phyloP scores from a whole-genome alignment of 1,140 invertebrate species.

The Mylabris phalerata region DNA sequence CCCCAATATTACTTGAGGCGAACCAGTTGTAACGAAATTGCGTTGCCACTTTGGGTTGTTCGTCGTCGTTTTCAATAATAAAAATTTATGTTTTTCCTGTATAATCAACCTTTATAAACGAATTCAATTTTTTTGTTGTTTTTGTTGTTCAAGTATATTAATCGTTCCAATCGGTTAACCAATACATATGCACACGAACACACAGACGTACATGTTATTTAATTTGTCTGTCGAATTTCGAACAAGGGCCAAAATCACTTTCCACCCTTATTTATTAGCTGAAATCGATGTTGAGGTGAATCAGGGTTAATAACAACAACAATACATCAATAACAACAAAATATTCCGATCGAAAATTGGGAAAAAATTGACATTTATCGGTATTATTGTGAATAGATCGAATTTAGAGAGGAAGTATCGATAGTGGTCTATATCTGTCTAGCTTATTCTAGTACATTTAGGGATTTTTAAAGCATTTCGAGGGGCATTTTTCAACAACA shows the following conservation, averaged over 20 bases:
- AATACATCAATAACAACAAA: too few species aligned
- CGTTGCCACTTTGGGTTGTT: too few species aligned
- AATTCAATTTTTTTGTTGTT: conserved; percentile 4
- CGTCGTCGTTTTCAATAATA: too few species aligned
- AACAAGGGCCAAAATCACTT: conserved; percentile 20
- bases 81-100: too few species aligned
- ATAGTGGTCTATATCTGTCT: too few species aligned
- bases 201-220: conserved; percentile 16
- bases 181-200: neutral
- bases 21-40: neutral
- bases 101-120: too few species aligned
- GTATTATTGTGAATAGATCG: neutral
- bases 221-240: conserved; percentile 17
- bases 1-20: conserved; percentile 13
- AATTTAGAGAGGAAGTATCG: neutral
- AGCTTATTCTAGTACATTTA: too few species aligned
- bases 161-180: too few species aligned
- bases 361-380: conserved; percentile 34
- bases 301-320: conserved; percentile 20
- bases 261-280: conserved; percentile 18
- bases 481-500: conserved; percentile 16
- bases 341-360: neutral
- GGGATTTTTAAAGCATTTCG: too few species aligned
- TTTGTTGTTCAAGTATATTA: too few species aligned
- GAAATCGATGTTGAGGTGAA: conserved; percentile 37